Conservation (phyloP, 2,797 vertebrate species). For the Pteropus rufus region DNA sequence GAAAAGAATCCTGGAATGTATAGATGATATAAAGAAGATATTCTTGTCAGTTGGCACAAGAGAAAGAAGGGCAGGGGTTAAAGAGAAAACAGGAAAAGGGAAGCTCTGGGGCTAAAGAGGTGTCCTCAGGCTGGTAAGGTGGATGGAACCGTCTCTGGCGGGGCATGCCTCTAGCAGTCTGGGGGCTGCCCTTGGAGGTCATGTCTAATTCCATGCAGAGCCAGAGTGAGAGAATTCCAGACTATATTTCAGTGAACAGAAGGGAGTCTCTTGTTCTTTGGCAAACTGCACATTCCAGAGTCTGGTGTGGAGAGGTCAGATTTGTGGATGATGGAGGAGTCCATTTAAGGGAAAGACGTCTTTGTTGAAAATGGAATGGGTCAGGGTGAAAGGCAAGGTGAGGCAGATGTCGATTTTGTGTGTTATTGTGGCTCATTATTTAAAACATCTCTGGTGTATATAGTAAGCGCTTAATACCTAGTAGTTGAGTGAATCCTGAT, state of each 20-base stretch:
- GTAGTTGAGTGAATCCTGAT: not conserved
- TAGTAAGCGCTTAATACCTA: not conserved
- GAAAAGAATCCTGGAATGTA: not conserved
- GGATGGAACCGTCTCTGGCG: not conserved
- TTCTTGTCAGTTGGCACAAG: not conserved
- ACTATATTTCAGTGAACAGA: conserved; percentile 20
- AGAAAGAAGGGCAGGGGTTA: conserved; percentile 34
- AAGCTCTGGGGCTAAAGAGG: not conserved
- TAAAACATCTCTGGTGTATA: not conserved
- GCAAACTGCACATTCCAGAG: conserved; percentile 46
- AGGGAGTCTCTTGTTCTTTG: conserved; percentile 64
- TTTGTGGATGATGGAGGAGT: not conserved
- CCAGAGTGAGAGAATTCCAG: not conserved
- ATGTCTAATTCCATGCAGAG: not conserved
- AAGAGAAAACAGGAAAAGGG: not conserved
- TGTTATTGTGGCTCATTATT: not conserved
- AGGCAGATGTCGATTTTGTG: conserved; percentile 7
- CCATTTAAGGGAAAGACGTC: not conserved
- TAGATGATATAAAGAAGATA: not conserved
- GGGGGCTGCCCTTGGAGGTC: not conserved
- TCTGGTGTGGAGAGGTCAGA: conserved; percentile 11
- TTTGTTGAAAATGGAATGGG: conserved; percentile 24
- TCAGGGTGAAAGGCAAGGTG: conserved; percentile 28
- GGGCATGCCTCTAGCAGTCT: too few species aligned
- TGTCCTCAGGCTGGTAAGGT: not conserved